Evolutionary conservation across 2,113 vertebrate species (phyloP).

Genomic region (Pan paniscus): DNA sequence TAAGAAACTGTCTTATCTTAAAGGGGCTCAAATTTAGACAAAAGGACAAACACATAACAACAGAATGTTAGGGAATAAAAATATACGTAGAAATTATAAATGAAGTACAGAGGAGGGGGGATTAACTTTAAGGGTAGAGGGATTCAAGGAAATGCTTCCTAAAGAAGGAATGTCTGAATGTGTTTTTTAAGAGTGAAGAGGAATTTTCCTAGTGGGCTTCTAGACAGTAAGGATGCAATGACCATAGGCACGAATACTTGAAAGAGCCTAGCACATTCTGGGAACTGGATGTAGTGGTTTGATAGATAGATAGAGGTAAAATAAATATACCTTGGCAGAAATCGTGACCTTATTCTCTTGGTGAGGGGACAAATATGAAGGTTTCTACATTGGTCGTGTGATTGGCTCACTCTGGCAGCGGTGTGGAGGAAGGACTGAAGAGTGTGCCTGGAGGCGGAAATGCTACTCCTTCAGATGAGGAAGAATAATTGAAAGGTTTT

Average conservation of each 20-base stretch:
- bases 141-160: background rate
- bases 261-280: background rate
- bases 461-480: background rate
- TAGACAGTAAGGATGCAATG: background rate
- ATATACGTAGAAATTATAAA: background rate
- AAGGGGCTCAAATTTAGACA: background rate
- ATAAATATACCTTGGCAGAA: background rate
- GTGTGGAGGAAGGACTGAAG: background rate
- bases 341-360: background rate
- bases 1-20: background rate
- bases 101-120: background rate
- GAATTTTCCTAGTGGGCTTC: background rate
- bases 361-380: background rate
- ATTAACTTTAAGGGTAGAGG: background rate
- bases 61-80: background rate
- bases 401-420: background rate
- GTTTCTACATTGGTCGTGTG: background rate
- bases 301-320: background rate
- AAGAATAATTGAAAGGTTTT: background rate
- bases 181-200: conserved; percentile 11
- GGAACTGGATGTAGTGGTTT: background rate
- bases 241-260: background rate
- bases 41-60: background rate
- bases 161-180: background rate
- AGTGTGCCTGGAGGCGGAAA: background rate